These are phyloP conservation scores for Xestia rhomboidea DNA, from an alignment of 2,888 invertebrate genomes.

Conservation along the genomic window DNA sequence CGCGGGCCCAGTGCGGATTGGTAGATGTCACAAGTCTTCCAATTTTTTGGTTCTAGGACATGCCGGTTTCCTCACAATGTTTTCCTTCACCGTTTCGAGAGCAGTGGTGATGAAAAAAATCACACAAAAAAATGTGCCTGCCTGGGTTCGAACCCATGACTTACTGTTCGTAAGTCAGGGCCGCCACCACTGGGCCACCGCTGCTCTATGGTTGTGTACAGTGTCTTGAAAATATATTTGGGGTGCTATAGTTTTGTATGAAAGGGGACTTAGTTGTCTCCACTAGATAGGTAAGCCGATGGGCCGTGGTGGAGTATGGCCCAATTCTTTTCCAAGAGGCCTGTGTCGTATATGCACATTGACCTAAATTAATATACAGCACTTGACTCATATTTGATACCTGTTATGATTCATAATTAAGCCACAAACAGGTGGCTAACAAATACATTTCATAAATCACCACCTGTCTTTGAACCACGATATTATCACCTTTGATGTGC, in stretches of 20 bases:
- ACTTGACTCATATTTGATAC: neutral
- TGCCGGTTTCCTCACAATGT: too few species aligned
- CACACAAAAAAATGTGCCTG: too few species aligned
- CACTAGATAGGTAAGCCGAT: neutral
- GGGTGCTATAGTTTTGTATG: neutral
- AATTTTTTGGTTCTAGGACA: too few species aligned
- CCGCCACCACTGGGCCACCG: too few species aligned
- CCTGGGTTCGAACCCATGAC: too few species aligned
- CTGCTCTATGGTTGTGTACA: too few species aligned
- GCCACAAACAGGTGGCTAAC: slow-evolving; percentile 34
- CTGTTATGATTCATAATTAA: slow-evolving; percentile 16
- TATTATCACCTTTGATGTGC: slow-evolving; percentile 63
- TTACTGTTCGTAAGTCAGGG: too few species aligned
- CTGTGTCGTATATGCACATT: neutral
- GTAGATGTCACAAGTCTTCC: too few species aligned
- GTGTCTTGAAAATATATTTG: neutral
- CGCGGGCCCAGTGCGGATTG: too few species aligned
- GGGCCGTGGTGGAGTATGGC: neutral
- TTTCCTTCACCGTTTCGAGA: too few species aligned
- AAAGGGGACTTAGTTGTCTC: neutral
- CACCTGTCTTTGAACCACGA: slow-evolving; percentile 32
- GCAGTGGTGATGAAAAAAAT: too few species aligned
- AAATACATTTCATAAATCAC: slow-evolving; percentile 21
- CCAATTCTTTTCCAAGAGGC: neutral
- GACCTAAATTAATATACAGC: neutral